Conservation (phyloP, 53 echinoderm and acorn worm species). For the Hippasteria phrygiana region DNA sequence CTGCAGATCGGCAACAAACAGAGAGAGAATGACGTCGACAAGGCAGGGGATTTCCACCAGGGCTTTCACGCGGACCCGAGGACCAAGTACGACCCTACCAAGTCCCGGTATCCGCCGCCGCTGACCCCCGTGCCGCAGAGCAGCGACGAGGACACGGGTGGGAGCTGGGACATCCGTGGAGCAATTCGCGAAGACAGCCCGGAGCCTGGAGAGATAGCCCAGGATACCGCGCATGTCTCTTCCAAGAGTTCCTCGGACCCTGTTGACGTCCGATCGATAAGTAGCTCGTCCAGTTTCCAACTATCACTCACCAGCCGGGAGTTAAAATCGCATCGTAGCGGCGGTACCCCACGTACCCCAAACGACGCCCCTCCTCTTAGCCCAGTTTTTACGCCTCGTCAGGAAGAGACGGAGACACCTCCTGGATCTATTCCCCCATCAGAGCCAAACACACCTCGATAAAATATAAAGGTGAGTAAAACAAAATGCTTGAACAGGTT, state of each 20-base stretch:
- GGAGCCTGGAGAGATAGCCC: constrained; percentile 34
- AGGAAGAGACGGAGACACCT: constrained; percentile 8
- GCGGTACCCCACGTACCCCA: constrained; percentile 11
- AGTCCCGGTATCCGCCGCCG: constrained; percentile 65
- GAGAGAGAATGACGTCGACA: constrained; percentile 65
- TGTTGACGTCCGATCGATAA: neutral
- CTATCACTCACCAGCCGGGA: constrained; percentile 52
- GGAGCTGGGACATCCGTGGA: constrained; percentile 46
- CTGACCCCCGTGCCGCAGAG: constrained; percentile 59
- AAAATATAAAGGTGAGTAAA: constrained; percentile 16
- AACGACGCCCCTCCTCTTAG: neutral
- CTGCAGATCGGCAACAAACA: constrained; percentile 75
- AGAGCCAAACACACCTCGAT: constrained; percentile 33
- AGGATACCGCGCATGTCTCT: neutral
- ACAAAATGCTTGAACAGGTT: neutral
- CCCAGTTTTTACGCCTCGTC: constrained; percentile 1
- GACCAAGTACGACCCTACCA: constrained; percentile 43
- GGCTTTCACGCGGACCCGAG: constrained; percentile 37
- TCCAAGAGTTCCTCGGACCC: constrained; percentile 7
- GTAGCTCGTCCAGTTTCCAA: constrained; percentile 48
- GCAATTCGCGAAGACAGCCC: neutral
- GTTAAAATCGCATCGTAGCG: constrained; percentile 14
- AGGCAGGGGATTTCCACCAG: constrained; percentile 42
- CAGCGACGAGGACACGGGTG: constrained; percentile 68
- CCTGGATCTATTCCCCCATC: constrained; percentile 51